Percentiles rank a stretch among this genome's conserved stretches.
phyloP scores from a whole-genome alignment of 2,888 invertebrate genomes.

The Dendrolimus pini region DNA sequence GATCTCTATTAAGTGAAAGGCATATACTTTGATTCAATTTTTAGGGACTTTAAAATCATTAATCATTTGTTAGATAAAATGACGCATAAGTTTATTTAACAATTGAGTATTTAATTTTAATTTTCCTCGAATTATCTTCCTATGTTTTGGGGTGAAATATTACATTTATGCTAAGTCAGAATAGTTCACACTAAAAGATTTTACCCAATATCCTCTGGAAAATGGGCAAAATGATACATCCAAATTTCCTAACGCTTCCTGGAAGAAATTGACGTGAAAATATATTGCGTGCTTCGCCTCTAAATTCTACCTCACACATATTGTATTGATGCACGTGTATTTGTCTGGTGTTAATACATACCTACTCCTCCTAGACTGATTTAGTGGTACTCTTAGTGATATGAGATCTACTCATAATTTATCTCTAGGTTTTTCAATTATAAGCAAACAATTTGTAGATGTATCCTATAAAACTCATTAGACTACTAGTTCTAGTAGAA shows the following conservation, averaged over 20 bases:
- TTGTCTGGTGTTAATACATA: conserved; percentile 38
- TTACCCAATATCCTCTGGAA: neutral
- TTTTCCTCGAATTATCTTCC: too few relatives aligned
- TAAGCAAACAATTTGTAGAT: conserved; percentile 37
- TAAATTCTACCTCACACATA: conserved; percentile 50
- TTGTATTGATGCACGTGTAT: conserved; percentile 50
- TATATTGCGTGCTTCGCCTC: neutral
- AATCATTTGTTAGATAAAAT: neutral
- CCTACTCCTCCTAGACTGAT: conserved; percentile 71
- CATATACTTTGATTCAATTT: too few relatives aligned
- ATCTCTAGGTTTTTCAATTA: conserved; percentile 42
- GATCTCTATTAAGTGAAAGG: too few relatives aligned
- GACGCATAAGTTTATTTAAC: neutral
- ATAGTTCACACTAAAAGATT: neutral
- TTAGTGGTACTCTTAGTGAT: conserved; percentile 62
- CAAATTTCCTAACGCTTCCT: neutral
- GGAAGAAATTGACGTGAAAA: neutral
- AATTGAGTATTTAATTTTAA: too few relatives aligned
- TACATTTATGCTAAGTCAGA: too few relatives aligned
- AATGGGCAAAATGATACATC: neutral
- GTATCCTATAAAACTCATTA: conserved; percentile 26
- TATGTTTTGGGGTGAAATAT: too few relatives aligned
- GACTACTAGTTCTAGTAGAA: conserved; percentile 31
- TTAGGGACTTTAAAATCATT: too few relatives aligned
- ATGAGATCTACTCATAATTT: conserved; percentile 33